Conservation (phyloP, 2,113 vertebrate genomes). For the Eulemur rufifrons region DNA sequence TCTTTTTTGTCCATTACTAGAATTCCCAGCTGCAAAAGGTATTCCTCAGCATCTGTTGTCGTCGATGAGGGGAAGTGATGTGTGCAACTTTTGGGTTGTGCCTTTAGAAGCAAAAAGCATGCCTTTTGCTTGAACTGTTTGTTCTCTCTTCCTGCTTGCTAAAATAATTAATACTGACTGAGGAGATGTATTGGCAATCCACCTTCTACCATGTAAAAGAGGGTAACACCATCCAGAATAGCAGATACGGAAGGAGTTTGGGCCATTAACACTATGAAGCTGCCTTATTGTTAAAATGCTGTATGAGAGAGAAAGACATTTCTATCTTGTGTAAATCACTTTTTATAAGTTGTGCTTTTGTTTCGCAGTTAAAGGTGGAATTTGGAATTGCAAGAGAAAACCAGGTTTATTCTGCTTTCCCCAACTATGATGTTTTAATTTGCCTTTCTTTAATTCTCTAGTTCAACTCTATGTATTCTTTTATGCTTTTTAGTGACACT, state of each 20-base stretch:
- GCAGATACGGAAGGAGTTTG: neutral
- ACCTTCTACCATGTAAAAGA: neutral
- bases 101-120: neutral
- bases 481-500: neutral
- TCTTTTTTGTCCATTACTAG: neutral
- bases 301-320: neutral
- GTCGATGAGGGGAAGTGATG: neutral
- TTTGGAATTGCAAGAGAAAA: neutral
- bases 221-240: neutral
- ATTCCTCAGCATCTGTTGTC: neutral
- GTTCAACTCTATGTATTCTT: neutral
- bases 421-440: neutral
- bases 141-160: neutral
- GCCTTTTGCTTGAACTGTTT: neutral
- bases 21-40: neutral
- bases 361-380: neutral
- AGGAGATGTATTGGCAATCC: neutral
- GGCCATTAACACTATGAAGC: neutral
- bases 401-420: neutral
- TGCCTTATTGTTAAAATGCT: neutral
- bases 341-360: neutral
- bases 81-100: neutral
- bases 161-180: neutral
- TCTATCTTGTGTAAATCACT: neutral
- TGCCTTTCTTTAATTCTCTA: neutral